phyloP scores from a whole-genome alignment of 2,113 vertebrate species.

The Trogon melanurus region DNA sequence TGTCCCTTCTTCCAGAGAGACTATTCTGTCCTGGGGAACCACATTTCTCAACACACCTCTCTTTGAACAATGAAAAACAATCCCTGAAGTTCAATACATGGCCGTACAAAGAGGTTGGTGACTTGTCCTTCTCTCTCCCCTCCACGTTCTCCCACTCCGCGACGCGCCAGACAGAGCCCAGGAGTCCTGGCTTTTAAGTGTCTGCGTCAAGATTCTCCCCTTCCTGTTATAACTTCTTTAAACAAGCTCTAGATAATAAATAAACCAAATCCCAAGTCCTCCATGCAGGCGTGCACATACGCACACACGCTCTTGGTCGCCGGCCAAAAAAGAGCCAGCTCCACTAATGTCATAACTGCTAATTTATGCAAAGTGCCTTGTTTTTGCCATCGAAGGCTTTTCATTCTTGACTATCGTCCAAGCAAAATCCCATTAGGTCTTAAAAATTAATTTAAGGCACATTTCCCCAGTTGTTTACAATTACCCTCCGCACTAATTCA shows the following conservation, averaged over 20 bases:
- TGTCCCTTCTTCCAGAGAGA: not conserved
- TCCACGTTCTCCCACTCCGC: accelerated
- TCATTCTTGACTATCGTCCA: slow-evolving; percentile 4
- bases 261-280: not conserved
- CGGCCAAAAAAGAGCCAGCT: not conserved
- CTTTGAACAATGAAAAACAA: not conserved
- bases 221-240: not conserved
- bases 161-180: not conserved
- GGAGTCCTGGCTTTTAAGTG: not conserved
- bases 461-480: slow-evolving; percentile 41
- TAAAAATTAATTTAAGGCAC: slow-evolving; percentile 47
- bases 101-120: accelerated
- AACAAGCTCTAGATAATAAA: not conserved
- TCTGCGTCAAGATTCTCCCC: not conserved
- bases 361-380: slow-evolving; percentile 25
- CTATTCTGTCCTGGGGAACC: not conserved
- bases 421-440: slow-evolving; percentile 49
- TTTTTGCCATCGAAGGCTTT: not conserved
- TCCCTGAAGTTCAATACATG: not conserved
- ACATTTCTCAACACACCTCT: not conserved
- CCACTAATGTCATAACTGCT: not conserved
- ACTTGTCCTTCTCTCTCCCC: not conserved
- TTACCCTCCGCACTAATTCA: not conserved
- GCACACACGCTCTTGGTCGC: not conserved
- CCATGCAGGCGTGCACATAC: not conserved